Conservation (phyloP, 2,113 vertebrate genomes). For the Melanerpes formicivorus region DNA sequence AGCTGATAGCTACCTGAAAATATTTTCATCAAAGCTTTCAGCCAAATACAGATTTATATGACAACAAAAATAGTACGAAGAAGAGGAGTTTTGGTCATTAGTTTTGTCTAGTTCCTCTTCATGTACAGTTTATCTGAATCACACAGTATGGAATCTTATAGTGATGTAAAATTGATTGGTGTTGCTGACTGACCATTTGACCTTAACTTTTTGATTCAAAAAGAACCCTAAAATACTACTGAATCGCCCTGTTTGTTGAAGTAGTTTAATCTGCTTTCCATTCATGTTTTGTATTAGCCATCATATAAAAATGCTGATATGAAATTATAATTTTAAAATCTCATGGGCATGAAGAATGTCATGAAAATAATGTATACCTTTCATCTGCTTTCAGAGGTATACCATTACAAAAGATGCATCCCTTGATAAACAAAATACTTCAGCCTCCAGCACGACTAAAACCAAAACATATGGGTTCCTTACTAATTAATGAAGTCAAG, state of each 20-base stretch:
- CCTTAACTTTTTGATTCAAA: neutral
- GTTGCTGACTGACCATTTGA: neutral
- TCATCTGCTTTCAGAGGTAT: conserved; percentile 26
- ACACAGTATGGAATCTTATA: neutral
- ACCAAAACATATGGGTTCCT: conserved; percentile 1
- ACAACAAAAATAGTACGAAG: neutral
- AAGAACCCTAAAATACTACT: neutral
- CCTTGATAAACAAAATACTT: conserved; percentile 39
- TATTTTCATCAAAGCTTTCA: neutral
- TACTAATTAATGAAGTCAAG: conserved; percentile 56
- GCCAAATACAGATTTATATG: neutral
- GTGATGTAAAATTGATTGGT: neutral
- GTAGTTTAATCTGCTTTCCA: neutral
- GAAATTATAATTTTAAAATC: conserved; percentile 19
- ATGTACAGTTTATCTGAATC: neutral
- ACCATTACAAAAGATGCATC: conserved; percentile 35
- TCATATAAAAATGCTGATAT: neutral
- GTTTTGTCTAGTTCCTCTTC: neutral
- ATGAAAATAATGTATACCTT: neutral
- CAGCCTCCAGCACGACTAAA: neutral
- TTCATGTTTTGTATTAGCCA: neutral
- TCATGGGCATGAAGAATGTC: neutral
- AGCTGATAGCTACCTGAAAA: neutral
- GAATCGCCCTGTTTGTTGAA: neutral
- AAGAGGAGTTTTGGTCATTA: neutral